phyloP scores from a whole-genome alignment of 1,140 invertebrate species.

The Aphaenogaster ashmeadi region DNA sequence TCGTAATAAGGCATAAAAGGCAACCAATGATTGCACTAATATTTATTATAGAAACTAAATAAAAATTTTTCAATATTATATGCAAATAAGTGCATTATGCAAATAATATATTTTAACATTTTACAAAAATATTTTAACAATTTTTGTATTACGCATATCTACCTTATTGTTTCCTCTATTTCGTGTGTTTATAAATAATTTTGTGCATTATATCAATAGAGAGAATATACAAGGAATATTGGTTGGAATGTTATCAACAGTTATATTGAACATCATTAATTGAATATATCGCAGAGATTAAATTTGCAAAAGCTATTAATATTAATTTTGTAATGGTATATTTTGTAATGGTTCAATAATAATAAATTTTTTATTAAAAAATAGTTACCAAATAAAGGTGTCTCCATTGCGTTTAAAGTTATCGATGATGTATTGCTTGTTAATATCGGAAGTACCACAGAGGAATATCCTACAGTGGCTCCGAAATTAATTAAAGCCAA shows the following conservation, averaged over 20 bases:
- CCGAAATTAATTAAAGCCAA: conserved; percentile 68
- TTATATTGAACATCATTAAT: no score
- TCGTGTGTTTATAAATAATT: not conserved
- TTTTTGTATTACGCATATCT: not conserved
- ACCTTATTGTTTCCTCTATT: not conserved
- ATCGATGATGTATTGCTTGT: conserved; percentile 51
- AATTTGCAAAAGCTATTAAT: no score
- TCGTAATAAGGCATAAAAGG: conserved; percentile 55
- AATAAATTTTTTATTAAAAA: not conserved
- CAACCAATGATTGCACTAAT: conserved; percentile 63
- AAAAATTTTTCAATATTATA: conserved; percentile 6
- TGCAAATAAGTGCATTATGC: not conserved
- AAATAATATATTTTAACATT: not conserved
- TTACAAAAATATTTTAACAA: not conserved
- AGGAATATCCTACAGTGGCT: conserved; percentile 81
- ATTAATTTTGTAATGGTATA: no score
- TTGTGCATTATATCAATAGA: no score
- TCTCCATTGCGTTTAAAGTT: not conserved
- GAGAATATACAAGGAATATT: no score
- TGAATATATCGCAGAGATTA: no score
- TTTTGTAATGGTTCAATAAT: not conserved
- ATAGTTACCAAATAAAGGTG: not conserved
- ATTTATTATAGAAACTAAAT: conserved; percentile 65
- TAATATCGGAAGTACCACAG: conserved; percentile 77
- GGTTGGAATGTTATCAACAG: no score